Conservation (phyloP, 2,888 invertebrate genomes). For the Drosophila pegasa region DNA sequence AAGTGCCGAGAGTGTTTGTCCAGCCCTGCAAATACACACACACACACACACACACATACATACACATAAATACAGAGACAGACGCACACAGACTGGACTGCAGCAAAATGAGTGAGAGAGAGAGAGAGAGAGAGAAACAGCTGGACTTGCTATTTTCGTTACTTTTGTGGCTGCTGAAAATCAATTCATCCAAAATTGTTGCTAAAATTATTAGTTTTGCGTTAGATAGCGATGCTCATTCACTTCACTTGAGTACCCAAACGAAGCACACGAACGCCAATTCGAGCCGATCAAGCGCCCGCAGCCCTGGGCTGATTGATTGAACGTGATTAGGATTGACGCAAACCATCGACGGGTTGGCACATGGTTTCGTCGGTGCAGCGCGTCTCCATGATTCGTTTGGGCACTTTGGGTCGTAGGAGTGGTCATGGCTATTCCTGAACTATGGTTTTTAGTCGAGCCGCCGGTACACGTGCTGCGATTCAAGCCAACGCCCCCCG, state of each 20-base stretch:
- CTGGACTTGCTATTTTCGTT: conserved; percentile 64
- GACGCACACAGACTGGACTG: too few species aligned
- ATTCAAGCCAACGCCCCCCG: conserved; percentile 42
- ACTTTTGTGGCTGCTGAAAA: conserved; percentile 72
- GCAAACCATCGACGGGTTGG: conserved; percentile 58
- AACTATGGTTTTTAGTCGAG: conserved; percentile 83
- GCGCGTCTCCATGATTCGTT: conserved; percentile 72
- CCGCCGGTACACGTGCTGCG: conserved; percentile 51
- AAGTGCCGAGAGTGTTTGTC: conserved; percentile 62
- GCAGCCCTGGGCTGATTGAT: conserved; percentile 18
- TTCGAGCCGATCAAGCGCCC: conserved; percentile 22
- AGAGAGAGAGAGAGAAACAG: conserved; percentile 5
- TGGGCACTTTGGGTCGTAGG: conserved; percentile 83
- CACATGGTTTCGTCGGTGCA: conserved; percentile 42
- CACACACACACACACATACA: neutral
- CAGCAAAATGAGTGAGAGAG: neutral
- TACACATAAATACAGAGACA: neutral
- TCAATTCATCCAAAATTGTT: conserved; percentile 77
- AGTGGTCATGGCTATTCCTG: conserved; percentile 85
- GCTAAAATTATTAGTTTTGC: conserved; percentile 83
- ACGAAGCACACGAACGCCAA: conserved; percentile 65
- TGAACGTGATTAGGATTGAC: conserved; percentile 21
- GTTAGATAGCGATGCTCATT: conserved; percentile 85
- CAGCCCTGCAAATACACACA: conserved; percentile 13
- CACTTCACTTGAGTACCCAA: conserved; percentile 84